A percentile compares a stretch with the other conserved stretches of the same genome.
Evolutionary conservation across 2,888 invertebrate genomes (phyloP).

Genomic region (Caenorhabditis afra): DNA sequence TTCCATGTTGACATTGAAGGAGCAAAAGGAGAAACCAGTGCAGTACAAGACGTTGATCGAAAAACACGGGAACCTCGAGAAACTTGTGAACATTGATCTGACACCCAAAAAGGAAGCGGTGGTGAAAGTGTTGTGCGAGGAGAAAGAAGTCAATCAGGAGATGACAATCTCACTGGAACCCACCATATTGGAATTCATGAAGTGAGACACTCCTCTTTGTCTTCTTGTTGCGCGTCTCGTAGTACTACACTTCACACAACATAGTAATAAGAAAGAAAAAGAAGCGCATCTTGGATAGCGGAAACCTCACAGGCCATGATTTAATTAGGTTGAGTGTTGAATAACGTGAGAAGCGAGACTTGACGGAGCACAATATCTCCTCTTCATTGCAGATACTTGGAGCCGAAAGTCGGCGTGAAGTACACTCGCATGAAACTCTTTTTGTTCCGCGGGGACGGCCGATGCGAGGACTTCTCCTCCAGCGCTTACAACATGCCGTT

Average conservation of each 20-base stretch:
- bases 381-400: slow-evolving; percentile 74
- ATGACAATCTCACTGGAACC: slow-evolving; percentile 75
- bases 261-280: slow-evolving; percentile 32
- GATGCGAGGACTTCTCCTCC: slow-evolving; percentile 67
- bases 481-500: slow-evolving; percentile 68
- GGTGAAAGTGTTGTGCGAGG: slow-evolving; percentile 68
- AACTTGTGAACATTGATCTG: slow-evolving; percentile 77
- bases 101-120: slow-evolving; percentile 71
- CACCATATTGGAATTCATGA: slow-evolving; percentile 81
- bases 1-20: slow-evolving; percentile 54
- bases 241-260: slow-evolving; percentile 20
- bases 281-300: slow-evolving; percentile 7
- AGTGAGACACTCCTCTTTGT: slow-evolving; percentile 51
- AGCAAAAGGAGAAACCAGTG: slow-evolving; percentile 64
- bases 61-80: slow-evolving; percentile 71
- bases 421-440: slow-evolving; percentile 69
- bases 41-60: slow-evolving; percentile 67
- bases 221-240: slow-evolving; percentile 13
- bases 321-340: slow-evolving; percentile 48
- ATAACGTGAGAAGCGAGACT: slow-evolving; percentile 34
- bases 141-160: slow-evolving; percentile 60
- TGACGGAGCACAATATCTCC: slow-evolving; percentile 7
- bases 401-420: slow-evolving; percentile 68
- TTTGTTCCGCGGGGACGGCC: slow-evolving; percentile 55
- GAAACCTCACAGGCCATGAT: slow-evolving; percentile 21